Conservation (phyloP, 2,888 invertebrate species). For the Cerastoderma edule region DNA sequence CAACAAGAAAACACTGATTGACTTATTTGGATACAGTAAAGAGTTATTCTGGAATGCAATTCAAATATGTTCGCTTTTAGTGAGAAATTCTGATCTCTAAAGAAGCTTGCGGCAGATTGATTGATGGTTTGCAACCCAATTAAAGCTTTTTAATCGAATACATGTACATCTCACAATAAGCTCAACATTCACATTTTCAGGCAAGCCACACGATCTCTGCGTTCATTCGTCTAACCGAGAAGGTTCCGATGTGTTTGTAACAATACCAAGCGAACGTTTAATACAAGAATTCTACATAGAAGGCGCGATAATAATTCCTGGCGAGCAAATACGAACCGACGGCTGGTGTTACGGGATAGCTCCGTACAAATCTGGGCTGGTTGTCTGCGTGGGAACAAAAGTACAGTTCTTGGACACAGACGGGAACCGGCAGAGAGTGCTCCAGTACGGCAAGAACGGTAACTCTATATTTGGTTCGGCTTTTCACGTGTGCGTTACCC, state of each 20-base stretch:
- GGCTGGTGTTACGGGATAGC: constrained; percentile 59
- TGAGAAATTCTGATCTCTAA: no score
- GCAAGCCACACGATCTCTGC: constrained; percentile 52
- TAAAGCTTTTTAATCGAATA: no score
- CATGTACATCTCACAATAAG: no score
- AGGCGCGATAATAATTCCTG: constrained; percentile 29
- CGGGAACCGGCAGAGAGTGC: constrained; percentile 37
- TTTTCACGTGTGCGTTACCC: constrained; percentile 48
- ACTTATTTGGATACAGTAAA: no score
- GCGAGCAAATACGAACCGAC: constrained; percentile 48
- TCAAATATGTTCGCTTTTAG: no score
- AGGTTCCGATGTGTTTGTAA: constrained; percentile 52
- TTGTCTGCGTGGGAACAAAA: constrained; percentile 56
- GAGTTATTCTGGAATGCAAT: no score
- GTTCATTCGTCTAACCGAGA: constrained; percentile 49
- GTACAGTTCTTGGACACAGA: constrained; percentile 50
- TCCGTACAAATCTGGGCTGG: constrained; percentile 54
- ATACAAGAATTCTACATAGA: constrained; percentile 49
- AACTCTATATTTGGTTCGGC: constrained; percentile 52
- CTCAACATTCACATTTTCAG: no score
- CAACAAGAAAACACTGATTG: no score
- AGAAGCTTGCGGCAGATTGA: no score
- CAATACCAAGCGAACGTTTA: constrained; percentile 47
- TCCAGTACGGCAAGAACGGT: constrained; percentile 40
- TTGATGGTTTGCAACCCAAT: no score